Percentiles rank a stretch among this genome's conserved stretches.
These are phyloP conservation scores for Sinosuthora webbiana DNA, from an alignment of 2,113 vertebrate species.

Conservation along the genomic window DNA sequence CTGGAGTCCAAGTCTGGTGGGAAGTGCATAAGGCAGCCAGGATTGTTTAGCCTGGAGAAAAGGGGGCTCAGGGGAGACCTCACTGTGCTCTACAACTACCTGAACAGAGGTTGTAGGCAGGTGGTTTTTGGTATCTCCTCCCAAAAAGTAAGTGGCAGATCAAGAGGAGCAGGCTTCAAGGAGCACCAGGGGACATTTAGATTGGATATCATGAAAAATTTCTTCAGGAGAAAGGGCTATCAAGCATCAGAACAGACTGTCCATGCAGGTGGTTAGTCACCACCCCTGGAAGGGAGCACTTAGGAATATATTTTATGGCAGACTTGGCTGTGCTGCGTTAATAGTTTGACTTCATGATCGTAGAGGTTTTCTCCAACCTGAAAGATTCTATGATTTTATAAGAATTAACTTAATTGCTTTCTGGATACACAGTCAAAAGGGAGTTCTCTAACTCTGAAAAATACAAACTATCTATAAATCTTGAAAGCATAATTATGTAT, in stretches of 20 bases:
- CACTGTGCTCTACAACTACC: no score
- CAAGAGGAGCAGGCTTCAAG: neutral
- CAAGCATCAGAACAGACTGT: neutral
- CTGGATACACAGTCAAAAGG: neutral
- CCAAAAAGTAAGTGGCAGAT: neutral
- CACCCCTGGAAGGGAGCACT: neutral
- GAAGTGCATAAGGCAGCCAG: neutral
- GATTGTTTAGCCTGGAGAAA: neutral
- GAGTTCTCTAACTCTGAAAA: neutral
- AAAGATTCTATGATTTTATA: neutral
- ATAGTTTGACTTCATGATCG: neutral
- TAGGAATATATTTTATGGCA: neutral
- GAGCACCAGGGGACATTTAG: neutral
- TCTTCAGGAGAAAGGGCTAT: neutral
- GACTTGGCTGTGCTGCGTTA: neutral
- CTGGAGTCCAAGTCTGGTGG: neutral
- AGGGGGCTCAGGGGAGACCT: neutral
- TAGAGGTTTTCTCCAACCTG: neutral
- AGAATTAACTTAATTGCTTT: neutral
- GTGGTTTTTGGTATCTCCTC: neutral
- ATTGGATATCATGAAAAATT: neutral
- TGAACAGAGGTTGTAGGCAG: neutral
- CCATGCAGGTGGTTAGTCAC: neutral
- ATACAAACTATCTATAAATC: neutral
- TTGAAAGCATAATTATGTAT: neutral